A percentile compares a stretch with the other conserved stretches of the same genome.
Evolutionary conservation across 2,888 invertebrate genomes (phyloP).

Genomic region (Bombyx huttoni): DNA sequence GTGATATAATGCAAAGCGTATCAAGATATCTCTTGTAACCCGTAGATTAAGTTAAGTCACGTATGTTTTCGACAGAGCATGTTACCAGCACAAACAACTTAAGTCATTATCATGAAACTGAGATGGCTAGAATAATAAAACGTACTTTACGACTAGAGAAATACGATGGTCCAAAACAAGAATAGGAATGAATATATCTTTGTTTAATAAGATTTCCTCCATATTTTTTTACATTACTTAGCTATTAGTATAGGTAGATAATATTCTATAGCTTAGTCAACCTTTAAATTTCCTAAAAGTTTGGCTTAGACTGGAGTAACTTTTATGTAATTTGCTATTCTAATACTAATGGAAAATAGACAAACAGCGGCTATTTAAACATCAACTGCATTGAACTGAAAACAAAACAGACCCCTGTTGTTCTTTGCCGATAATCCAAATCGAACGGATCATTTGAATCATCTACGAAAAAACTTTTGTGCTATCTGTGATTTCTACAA

Average conservation of each 20-base stretch:
- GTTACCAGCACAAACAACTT: not conserved
- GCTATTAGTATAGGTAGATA: not conserved
- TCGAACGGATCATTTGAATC: no score
- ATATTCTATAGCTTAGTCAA: not conserved
- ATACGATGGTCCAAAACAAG: not conserved
- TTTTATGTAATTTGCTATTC: no score
- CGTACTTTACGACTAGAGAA: not conserved
- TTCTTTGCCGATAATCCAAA: no score
- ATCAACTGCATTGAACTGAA: no score
- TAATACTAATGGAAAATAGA: no score
- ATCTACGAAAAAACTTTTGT: no score
- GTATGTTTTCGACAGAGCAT: not conserved
- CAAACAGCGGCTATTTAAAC: no score
- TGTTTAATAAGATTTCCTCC: not conserved
- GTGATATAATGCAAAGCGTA: no score
- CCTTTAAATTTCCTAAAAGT: no score
- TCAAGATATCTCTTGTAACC: not conserved
- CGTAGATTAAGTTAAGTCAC: not conserved
- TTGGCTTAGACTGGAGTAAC: no score
- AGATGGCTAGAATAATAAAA: not conserved
- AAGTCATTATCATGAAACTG: not conserved
- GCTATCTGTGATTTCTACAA: no score
- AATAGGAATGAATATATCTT: constrained; percentile 3
- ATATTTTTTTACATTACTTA: not conserved
- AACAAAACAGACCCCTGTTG: no score